Base-by-base conservation (phyloP, 1,140 invertebrate genomes). In the Orius insidiosus region DNA sequence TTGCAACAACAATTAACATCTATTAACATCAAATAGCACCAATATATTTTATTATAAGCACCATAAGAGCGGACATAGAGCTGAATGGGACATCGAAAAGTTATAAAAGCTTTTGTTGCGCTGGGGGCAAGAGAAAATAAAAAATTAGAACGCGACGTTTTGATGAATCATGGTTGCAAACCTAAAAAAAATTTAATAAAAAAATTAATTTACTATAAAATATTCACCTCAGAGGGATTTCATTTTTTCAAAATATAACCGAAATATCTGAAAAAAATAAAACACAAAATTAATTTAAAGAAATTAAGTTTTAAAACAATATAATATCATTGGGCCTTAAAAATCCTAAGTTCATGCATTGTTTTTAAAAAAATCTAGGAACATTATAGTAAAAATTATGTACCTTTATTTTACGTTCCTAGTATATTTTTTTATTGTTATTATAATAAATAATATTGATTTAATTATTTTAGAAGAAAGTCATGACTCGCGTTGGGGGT, bases 401-500 rank as follows among this genome's bases (percentile, higher is more conserved):
- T 24, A 24, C 24, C 24, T 24, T 24, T 24, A 24, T 24, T 24
- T 24, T 40, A 40, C 24, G 24, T 43, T 30, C 41, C 41, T 43
- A 18, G 41, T 32, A 3, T 43, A 14, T 43, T 31, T 43, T 16
- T 43, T 24, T 18, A 11, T 19, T 5, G 39, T 41, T 41, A n/a
- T 18, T 43, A 18, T n/a, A 24, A 43, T 43, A 11, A 43, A 14
- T 9, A 4, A 30, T 43, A 30, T 31, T 14, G 19, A 36, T 36
- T 30, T 11, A 11, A 30, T 43, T 40, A 16, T 15, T 31, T 49
- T 49, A 49, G 47, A 35, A 32, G 47, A 44, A 44, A 44, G 47
- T 49, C 47, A 49, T 47, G 39, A 47, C 43, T 44, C 41, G 40
- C 16, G 47, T 49, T 45, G 47, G 47, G 47, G 47, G 16, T 10